Percentiles rank a stretch among this genome's conserved stretches.
These are phyloP conservation scores for Zaprionus gabonicus DNA, from an alignment of 1,140 invertebrate species.

Conservation along the genomic window DNA sequence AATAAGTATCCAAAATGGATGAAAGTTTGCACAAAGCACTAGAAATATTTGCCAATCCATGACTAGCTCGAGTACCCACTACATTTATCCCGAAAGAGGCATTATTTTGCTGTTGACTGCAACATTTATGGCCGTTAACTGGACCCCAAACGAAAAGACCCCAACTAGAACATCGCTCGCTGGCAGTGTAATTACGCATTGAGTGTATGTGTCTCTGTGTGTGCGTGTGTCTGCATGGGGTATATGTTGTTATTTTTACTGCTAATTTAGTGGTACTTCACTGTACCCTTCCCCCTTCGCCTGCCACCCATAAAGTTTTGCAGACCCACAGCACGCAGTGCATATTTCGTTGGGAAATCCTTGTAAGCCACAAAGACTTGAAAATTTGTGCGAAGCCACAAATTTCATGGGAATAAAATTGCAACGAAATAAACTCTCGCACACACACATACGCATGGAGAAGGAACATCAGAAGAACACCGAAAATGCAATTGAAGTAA, in stretches of 20 bases:
- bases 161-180: conserved; percentile 39
- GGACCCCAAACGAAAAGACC: conserved; percentile 36
- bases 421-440: conserved; percentile 73
- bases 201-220: not conserved
- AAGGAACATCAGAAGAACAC: conserved; percentile 68
- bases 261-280: conserved; percentile 59
- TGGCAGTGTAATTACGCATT: conserved; percentile 64
- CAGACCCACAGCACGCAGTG: conserved; percentile 60
- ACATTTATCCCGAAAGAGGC: not conserved
- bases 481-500: conserved; percentile 68
- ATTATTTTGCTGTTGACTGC: conserved; percentile 13
- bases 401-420: conserved; percentile 81
- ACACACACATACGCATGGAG: not conserved
- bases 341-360: conserved; percentile 77
- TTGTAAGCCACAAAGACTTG: conserved; percentile 82
- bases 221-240: conserved; percentile 18
- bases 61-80: not conserved
- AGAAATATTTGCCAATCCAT: conserved; percentile 1
- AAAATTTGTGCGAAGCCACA: conserved; percentile 77
- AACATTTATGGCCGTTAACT: conserved; percentile 29
- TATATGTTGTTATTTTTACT: conserved; percentile 40
- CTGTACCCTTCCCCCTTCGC: not conserved
- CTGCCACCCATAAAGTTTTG: conserved; percentile 60
- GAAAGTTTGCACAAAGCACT: not conserved
- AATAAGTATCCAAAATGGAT: conserved; percentile 10